These are phyloP conservation scores for Subanguina moxae DNA, from an alignment of 1,140 invertebrate genomes.

Conservation along the genomic window DNA sequence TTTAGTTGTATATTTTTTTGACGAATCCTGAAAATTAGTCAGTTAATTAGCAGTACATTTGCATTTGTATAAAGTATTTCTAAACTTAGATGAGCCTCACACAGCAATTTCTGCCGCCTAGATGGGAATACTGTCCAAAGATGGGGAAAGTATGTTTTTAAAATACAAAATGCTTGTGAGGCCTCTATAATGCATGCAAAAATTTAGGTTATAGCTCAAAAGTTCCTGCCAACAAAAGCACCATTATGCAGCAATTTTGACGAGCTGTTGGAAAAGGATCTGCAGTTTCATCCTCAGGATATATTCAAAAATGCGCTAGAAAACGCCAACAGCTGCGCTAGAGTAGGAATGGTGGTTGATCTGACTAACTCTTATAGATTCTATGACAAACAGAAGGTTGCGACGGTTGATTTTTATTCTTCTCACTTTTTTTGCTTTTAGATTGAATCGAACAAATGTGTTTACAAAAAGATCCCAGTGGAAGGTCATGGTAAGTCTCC, in stretches of 20 bases:
- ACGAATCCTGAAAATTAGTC: no score
- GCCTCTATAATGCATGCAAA: background rate
- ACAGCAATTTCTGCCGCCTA: background rate
- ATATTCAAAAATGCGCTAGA: slow-evolving; percentile 33
- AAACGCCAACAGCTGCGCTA: slow-evolving; percentile 57
- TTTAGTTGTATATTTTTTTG: no score
- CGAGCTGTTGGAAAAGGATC: slow-evolving; percentile 34
- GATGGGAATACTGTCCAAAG: slow-evolving; percentile 1
- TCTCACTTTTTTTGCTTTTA: slow-evolving; percentile 26
- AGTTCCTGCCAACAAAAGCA: slow-evolving; percentile 57
- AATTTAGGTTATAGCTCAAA: slow-evolving; percentile 41
- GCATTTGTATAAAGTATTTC: no score
- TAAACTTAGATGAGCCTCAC: background rate
- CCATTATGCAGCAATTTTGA: slow-evolving; percentile 50
- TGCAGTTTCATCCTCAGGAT: slow-evolving; percentile 43
- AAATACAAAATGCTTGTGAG: background rate
- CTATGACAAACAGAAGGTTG: slow-evolving; percentile 76
- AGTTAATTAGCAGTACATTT: no score
- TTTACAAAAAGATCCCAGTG: slow-evolving; percentile 68
- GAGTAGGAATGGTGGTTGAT: slow-evolving; percentile 90
- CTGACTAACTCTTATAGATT: slow-evolving; percentile 88
- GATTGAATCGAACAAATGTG: slow-evolving; percentile 66
- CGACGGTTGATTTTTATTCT: background rate
- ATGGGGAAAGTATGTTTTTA: background rate
- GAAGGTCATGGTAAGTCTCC: slow-evolving; percentile 59